A percentile compares a stretch with the other conserved stretches of the same genome.
Evolutionary conservation across 2,113 vertebrate genomes (phyloP).

Genomic region (Ia io): DNA sequence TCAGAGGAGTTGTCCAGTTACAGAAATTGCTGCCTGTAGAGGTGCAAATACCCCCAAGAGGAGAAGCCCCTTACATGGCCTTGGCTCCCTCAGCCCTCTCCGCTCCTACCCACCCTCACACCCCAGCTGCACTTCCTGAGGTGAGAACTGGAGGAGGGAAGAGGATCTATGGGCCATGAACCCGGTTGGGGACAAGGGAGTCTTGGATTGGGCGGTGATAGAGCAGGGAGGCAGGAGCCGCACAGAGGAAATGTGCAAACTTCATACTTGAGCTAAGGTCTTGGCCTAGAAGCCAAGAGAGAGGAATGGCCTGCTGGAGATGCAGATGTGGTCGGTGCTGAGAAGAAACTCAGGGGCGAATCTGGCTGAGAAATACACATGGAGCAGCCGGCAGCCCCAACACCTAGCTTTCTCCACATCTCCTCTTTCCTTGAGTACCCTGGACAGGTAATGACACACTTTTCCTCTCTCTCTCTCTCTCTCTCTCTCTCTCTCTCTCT

Average conservation of each 20-base stretch:
- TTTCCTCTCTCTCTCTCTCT: background rate
- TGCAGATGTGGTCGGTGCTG: background rate
- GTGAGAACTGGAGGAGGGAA: background rate
- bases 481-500: background rate
- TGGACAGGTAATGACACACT: background rate
- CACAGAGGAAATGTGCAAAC: background rate
- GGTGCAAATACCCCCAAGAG: background rate
- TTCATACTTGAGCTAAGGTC: background rate
- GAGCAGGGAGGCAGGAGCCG: background rate
- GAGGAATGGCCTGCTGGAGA: background rate
- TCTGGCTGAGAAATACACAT: background rate
- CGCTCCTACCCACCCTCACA: fast-evolving
- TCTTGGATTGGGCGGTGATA: fast-evolving
- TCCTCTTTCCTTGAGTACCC: background rate
- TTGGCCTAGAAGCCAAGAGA: background rate
- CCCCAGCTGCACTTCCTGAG: background rate
- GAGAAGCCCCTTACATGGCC: background rate
- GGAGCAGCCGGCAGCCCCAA: background rate
- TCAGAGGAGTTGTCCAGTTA: background rate
- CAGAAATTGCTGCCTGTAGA: background rate
- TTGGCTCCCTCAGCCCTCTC: too few relatives aligned
- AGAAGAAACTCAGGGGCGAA: background rate
- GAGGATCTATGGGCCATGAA: background rate
- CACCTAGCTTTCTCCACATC: background rate
- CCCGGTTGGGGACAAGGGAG: background rate